Base-by-base conservation (phyloP, 2,888 invertebrate species). In the Apotomis turbidana region DNA sequence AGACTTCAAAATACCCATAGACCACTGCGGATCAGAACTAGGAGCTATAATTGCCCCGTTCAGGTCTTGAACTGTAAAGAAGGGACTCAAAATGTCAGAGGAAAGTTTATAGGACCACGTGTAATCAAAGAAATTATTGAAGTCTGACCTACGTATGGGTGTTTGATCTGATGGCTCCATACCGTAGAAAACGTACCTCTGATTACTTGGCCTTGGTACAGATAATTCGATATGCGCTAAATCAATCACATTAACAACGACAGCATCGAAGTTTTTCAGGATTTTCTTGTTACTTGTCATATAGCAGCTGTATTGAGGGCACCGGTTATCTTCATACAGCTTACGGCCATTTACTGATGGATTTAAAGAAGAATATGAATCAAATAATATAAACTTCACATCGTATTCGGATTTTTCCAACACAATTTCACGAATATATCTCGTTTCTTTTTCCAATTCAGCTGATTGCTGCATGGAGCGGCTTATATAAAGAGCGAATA, bases 71-170 rank as follows among this genome's bases (percentile, higher is more conserved):
- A 93, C 87, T 80, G 87, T 86, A 44, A 93, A 84, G 68, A 87
- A 92, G 3, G 90, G 89, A 69, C 81, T 86, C 0, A 85, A 79
- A 36, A 92, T 87, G 74, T 93, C 91, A 0, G 93, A 90, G 75
- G 84, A 80, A 0, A 90, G 76, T 80, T 88, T 92, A 62, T 92
- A 93, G 2, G 88, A 85, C 91, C 93, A 93, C 0, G 93, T 93
- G 89, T 90, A 92, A 73, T 93, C 93, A 71, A 93, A 93, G 70
- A 81, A 92, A 38, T 83, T 77, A 55, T 93, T 87, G 1, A 84
- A 79, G 8, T 75, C 75, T 0, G 80, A 5, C 46, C 85, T 81
- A 75, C 93, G 93, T 38, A 90, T 77, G 0, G 90, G 89, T 51
- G 78, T 70, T 3, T 81, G 76, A 5, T 83, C 79, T 0, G 91